Conservation (phyloP, 2,797 vertebrate genomes). For the Typhlichthys eigenmanni region DNA sequence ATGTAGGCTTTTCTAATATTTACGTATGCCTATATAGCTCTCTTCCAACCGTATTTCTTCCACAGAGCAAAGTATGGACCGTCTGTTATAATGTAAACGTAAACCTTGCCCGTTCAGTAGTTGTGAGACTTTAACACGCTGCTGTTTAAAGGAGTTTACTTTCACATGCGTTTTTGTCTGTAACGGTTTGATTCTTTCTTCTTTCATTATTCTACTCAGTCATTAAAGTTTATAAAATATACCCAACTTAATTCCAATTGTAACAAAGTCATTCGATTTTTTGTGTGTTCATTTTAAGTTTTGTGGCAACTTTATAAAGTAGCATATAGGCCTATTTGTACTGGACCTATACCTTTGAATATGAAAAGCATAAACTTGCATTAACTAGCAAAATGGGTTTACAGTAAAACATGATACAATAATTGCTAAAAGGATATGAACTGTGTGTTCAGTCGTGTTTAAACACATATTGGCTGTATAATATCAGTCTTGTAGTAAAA, state of each 20-base stretch:
- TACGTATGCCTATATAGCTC: background rate
- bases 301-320: too few relatives aligned
- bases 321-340: too few relatives aligned
- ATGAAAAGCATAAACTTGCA: too few relatives aligned
- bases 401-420: too few relatives aligned
- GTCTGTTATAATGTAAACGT: background rate
- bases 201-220: background rate
- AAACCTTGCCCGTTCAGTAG: slow-evolving; percentile 16
- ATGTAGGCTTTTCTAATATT: slow-evolving; percentile 1
- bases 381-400: too few relatives aligned
- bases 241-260: background rate
- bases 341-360: too few relatives aligned
- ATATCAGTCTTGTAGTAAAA: too few relatives aligned
- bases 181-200: background rate
- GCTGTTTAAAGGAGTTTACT: background rate
- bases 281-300: background rate
- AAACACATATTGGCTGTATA: too few relatives aligned
- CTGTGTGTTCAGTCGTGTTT: too few relatives aligned
- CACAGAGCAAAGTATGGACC: background rate
- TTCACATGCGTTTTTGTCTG: background rate
- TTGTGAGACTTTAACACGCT: slow-evolving; percentile 17
- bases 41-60: background rate
- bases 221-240: background rate
- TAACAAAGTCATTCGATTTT: background rate
- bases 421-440: too few relatives aligned